Evolutionary conservation across 2,113 vertebrate species (phyloP).

Genomic region (Meriones unguiculatus): DNA sequence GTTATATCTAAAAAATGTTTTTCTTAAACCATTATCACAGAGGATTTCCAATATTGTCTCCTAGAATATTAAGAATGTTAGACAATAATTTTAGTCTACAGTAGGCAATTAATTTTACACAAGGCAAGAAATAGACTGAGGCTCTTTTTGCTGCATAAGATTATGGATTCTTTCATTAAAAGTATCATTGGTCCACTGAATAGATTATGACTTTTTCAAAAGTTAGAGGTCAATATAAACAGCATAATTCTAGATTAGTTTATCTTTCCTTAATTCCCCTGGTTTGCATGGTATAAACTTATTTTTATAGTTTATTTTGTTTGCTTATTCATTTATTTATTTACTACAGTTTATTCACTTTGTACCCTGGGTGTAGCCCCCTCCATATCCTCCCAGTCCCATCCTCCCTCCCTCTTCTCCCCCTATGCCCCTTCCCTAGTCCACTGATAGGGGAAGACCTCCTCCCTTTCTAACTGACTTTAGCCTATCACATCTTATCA

Average conservation of each 20-base stretch:
- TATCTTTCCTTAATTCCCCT: not conserved
- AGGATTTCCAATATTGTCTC: not conserved
- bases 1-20: not conserved
- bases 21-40: not conserved
- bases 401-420: too few species aligned
- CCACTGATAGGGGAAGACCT: too few species aligned
- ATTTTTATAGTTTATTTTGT: too few species aligned
- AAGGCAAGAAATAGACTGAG: not conserved
- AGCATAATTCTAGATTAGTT: not conserved
- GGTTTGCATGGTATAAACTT: not conserved
- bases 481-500: too few species aligned
- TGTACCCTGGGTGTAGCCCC: too few species aligned
- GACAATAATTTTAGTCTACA: not conserved
- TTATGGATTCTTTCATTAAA: not conserved
- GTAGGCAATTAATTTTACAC: not conserved
- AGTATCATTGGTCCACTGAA: not conserved
- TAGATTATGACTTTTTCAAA: not conserved
- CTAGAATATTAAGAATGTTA: not conserved
- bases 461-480: too few species aligned
- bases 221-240: not conserved
- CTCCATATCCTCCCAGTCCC: too few species aligned
- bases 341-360: too few species aligned
- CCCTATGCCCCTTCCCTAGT: too few species aligned
- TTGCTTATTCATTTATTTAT: too few species aligned
- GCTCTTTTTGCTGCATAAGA: not conserved